These are phyloP conservation scores for Phymanthus crucifer DNA, from an alignment of 92 coral and sea anemone genomes.

Conservation along the genomic window DNA sequence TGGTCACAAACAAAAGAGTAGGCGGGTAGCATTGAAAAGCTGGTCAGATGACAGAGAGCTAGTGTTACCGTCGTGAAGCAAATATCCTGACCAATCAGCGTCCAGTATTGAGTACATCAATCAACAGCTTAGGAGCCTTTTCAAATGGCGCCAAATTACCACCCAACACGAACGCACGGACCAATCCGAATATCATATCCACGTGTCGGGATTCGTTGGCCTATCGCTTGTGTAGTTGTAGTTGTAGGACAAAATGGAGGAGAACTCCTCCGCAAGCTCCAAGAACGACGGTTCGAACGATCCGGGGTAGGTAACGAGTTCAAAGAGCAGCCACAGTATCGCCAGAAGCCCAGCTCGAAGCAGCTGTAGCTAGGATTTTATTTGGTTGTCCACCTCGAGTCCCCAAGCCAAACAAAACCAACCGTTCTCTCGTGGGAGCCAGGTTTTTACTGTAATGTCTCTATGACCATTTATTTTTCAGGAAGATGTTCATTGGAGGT, in stretches of 20 bases:
- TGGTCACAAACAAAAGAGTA: slow-evolving; percentile 72
- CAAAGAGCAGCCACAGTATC: background rate
- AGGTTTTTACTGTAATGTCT: slow-evolving; percentile 22
- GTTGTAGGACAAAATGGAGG: slow-evolving; percentile 99
- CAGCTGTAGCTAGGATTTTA: slow-evolving; percentile 21
- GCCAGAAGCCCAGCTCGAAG: background rate
- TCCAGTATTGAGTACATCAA: slow-evolving; percentile 65
- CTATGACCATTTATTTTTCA: slow-evolving; percentile 50
- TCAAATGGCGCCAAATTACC: slow-evolving; percentile 98
- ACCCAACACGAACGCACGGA: slow-evolving; percentile 88
- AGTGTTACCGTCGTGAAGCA: slow-evolving; percentile 64
- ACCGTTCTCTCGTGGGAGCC: slow-evolving; percentile 47
- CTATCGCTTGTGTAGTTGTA: slow-evolving; percentile 90
- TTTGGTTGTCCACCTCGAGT: background rate
- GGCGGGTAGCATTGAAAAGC: slow-evolving; percentile 71
- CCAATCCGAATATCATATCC: slow-evolving; percentile 96
- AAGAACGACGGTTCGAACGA: slow-evolving; percentile 93
- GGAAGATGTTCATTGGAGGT: slow-evolving; percentile 99
- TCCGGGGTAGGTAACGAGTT: slow-evolving; percentile 82
- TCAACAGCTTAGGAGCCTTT: slow-evolving; percentile 92
- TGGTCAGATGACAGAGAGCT: slow-evolving; percentile 67
- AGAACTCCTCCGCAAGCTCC: slow-evolving; percentile 91
- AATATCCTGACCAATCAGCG: slow-evolving; percentile 72
- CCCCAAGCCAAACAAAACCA: slow-evolving; percentile 21
- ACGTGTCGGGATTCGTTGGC: slow-evolving; percentile 95